Conservation (phyloP, 2,888 invertebrate species). For the Penaeus monodon region DNA sequence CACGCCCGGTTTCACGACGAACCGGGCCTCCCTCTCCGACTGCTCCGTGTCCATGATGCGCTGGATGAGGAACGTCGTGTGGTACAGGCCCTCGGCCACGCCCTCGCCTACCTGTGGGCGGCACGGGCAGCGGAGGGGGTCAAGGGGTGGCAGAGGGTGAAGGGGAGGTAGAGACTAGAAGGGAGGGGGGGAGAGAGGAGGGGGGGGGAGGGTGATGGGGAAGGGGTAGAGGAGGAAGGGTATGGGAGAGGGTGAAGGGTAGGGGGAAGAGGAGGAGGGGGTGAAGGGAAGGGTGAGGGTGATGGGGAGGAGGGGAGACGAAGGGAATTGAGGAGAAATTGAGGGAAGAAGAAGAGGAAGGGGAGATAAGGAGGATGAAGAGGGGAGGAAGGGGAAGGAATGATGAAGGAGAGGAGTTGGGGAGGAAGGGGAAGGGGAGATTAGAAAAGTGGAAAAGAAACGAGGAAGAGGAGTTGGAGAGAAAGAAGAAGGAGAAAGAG, state of each 20-base stretch:
- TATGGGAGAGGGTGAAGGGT: too few relatives aligned
- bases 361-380: too few relatives aligned
- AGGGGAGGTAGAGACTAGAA: neutral
- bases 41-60: conserved; percentile 81
- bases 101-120: conserved; percentile 26
- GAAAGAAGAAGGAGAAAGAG: too few relatives aligned
- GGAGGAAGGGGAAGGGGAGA: too few relatives aligned
- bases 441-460: too few relatives aligned
- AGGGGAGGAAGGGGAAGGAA: too few relatives aligned
- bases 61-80: conserved; percentile 79
- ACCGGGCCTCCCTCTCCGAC: conserved; percentile 76
- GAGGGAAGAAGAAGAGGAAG: too few relatives aligned
- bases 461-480: too few relatives aligned
- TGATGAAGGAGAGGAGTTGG: too few relatives aligned
- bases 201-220: neutral
- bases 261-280: neutral
- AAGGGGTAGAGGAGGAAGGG: neutral
- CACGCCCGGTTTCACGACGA: conserved; percentile 82
- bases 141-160: neutral
- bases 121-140: too few relatives aligned
- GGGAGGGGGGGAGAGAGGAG: neutral
- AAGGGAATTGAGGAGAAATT: too few relatives aligned
- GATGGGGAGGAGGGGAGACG: too few relatives aligned
- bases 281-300: neutral
- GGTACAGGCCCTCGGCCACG: conserved; percentile 70